These are phyloP conservation scores for Vandiemenella viatica DNA, from an alignment of 2,888 invertebrate species.

Conservation along the genomic window DNA sequence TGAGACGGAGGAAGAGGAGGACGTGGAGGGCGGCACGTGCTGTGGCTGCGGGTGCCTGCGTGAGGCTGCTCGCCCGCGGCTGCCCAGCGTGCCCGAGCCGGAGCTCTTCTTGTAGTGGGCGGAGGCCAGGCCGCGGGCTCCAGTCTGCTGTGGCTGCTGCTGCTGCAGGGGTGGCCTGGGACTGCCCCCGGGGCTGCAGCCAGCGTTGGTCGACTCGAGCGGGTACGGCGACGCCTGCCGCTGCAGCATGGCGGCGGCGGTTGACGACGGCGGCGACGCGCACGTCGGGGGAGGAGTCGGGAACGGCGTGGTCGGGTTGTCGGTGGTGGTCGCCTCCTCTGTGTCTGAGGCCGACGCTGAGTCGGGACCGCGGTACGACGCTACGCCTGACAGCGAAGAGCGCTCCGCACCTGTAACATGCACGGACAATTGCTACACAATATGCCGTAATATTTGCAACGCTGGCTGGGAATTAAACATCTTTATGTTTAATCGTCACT, in stretches of 20 bases:
- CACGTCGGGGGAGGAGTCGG: conserved; percentile 40
- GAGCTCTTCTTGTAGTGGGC: background rate
- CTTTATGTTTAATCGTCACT: too few species aligned
- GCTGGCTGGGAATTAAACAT: too few species aligned
- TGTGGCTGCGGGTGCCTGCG: background rate
- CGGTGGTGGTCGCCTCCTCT: conserved; percentile 39
- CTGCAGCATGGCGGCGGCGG: conserved; percentile 20
- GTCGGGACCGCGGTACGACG: conserved; percentile 49
- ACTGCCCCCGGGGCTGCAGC: conserved; percentile 6
- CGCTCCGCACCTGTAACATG: conserved; percentile 35
- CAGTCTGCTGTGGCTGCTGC: conserved; percentile 4
- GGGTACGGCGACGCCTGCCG: conserved; percentile 48
- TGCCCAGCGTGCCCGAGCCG: conserved; percentile 8
- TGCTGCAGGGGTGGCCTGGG: background rate
- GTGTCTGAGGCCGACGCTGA: conserved; percentile 59
- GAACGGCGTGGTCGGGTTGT: conserved; percentile 38
- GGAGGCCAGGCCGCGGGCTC: background rate
- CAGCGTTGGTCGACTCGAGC: conserved; percentile 44
- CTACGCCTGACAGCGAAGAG: conserved; percentile 14
- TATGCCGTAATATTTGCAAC: too few species aligned
- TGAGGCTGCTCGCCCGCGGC: conserved; percentile 5
- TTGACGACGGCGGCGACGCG: conserved; percentile 22
- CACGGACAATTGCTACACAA: too few species aligned
- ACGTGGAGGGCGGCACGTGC: conserved; percentile 7
- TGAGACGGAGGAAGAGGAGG: conserved; percentile 20